Conservation (phyloP, 1,140 invertebrate species). For the Alviniconcha marisindica region DNA sequence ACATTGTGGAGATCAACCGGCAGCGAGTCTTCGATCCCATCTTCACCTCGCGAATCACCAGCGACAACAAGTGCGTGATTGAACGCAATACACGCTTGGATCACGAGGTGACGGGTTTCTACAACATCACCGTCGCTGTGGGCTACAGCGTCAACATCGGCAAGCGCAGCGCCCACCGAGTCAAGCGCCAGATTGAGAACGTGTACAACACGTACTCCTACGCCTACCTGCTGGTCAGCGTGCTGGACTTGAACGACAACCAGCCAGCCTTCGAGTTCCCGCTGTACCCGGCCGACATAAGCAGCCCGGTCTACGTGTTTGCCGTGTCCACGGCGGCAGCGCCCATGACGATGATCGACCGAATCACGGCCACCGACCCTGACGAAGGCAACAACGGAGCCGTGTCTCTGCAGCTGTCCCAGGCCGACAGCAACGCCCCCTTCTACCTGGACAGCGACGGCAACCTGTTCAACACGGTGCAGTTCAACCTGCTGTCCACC, state of each 20-base stretch:
- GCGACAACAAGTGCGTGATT: neutral
- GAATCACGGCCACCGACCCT: conserved; percentile 41
- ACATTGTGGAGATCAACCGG: neutral
- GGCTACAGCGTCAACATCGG: neutral
- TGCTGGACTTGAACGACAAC: conserved; percentile 92
- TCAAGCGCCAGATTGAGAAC: conserved; percentile 23
- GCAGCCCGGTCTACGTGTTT: conserved; percentile 26
- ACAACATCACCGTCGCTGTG: conserved; percentile 7
- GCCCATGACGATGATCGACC: neutral
- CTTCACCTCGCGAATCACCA: neutral
- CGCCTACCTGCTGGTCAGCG: conserved; percentile 85
- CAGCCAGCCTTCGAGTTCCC: conserved; percentile 85
- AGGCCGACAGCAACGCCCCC: neutral
- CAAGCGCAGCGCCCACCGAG: neutral
- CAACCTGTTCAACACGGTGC: conserved; percentile 33
- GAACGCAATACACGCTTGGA: neutral
- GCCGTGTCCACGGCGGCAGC: conserved; percentile 16
- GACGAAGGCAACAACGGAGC: conserved; percentile 46
- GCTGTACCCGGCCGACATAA: conserved; percentile 18
- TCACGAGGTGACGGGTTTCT: neutral
- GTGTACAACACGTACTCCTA: conserved; percentile 50
- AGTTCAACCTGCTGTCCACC: conserved; percentile 36
- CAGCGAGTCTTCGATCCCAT: neutral
- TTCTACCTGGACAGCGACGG: conserved; percentile 45
- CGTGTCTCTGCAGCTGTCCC: conserved; percentile 39